Evolutionary conservation across 2,113 vertebrate genomes (phyloP).

Genomic region (Microtus richardsoni): DNA sequence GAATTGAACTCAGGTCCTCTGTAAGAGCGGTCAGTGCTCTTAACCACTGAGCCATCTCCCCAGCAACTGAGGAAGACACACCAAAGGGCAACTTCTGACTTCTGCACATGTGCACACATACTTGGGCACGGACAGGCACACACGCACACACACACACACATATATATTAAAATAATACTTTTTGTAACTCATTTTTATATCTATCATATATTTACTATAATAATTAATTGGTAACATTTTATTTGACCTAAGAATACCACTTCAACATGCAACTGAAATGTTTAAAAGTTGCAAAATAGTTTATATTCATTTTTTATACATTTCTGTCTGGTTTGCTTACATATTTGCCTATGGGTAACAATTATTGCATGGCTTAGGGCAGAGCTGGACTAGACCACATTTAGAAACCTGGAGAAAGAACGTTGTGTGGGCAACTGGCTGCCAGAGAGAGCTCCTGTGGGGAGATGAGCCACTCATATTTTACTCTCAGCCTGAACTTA

Average conservation of each 20-base stretch:
- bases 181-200: background rate
- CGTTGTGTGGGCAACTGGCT: background rate
- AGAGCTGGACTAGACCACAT: background rate
- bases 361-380: background rate
- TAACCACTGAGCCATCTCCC: background rate
- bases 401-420: background rate
- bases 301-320: background rate
- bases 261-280: background rate
- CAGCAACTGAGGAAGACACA: background rate
- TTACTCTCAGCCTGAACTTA: background rate
- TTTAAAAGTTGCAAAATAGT: background rate
- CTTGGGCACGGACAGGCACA: too few relatives aligned
- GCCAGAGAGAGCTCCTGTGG: background rate
- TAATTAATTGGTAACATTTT: background rate
- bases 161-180: background rate
- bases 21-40: background rate
- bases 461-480: background rate
- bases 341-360: background rate
- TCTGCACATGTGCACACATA: background rate
- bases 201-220: background rate
- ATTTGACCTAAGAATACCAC: background rate
- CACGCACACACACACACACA: background rate
- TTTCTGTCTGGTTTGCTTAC: background rate
- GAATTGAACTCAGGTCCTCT: background rate
- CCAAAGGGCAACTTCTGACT: background rate